Base-by-base conservation (phyloP, 2,797 vertebrate genomes). In the Silurus aristotelis region DNA sequence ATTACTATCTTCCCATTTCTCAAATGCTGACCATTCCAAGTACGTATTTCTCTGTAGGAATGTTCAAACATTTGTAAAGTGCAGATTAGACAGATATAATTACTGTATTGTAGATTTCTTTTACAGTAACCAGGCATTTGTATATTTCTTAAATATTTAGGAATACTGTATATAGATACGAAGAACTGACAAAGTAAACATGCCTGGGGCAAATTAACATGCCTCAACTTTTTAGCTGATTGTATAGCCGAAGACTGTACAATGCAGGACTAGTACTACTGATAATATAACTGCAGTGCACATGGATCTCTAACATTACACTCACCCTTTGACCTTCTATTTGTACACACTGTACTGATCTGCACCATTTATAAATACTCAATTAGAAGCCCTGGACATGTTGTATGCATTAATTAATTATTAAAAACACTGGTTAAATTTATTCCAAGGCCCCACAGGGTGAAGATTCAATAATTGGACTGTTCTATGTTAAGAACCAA, bases 311-410 rank as follows among this genome's bases (percentile, higher is more conserved):
- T 79, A 82, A 75, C 6, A 55, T 56, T 75, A 27, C 72, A 75
- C n/a, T 75, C 48, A 75, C 72, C 14, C 14, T 76, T 76, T 58
- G 73, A 76, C 73, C 73, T 76, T 76, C 52, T 14, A 58, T 76
- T 58, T 58, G 15, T 76, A 31, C 52, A 58, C 73, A 27, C 55
- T 78, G 25, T 64, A 61, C 43, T 77, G 67, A 85, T 80, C 66
- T 48, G 56, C 52, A 52, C 60, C 15, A 68, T 56, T 31, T 7
- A 56, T 79, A 38, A 60, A 48, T 48, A 48, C 22, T 17, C 15
- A 5, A 0, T 66, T 38, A 63, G 19, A 46, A 79, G 22, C 77
- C 27, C 9, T 43, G 12, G 22, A 25, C 22, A 48, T 64, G 6
- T 1, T 19, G 46, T 64, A 60, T 25, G 17, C 20, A 31, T 10